Evolutionary conservation across 2,113 vertebrate genomes (phyloP).

Genomic region (Connochaetes taurinus): DNA sequence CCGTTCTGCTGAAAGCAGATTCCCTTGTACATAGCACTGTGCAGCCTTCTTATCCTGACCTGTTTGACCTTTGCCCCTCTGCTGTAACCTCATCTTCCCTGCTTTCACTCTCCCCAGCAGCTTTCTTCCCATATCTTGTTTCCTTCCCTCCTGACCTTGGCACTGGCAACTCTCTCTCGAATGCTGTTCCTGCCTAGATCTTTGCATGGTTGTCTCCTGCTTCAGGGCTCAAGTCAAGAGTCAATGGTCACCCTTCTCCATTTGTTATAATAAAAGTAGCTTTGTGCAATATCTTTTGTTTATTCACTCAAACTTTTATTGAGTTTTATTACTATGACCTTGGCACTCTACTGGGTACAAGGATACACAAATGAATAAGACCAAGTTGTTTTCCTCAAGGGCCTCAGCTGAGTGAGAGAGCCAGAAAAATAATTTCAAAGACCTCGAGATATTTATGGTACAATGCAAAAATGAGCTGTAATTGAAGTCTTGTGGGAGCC

Average conservation of each 20-base stretch:
- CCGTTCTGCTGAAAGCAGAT: background rate
- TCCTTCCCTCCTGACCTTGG: background rate
- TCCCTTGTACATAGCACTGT: no score
- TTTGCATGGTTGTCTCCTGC: background rate
- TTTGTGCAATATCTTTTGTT: background rate
- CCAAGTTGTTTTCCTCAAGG: conserved; percentile 10
- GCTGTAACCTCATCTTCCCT: background rate
- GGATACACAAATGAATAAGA: conserved; percentile 5
- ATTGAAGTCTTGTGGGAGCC: conserved; percentile 20
- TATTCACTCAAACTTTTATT: background rate
- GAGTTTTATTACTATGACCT: conserved; percentile 8
- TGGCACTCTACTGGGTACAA: background rate
- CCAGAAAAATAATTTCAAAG: conserved; percentile 50
- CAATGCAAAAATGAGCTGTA: background rate
- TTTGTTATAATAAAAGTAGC: background rate
- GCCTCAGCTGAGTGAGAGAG: conserved; percentile 22
- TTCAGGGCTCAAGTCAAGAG: background rate
- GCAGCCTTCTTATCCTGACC: background rate
- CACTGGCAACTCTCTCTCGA: background rate
- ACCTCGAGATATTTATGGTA: conserved; percentile 52
- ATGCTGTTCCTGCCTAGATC: background rate
- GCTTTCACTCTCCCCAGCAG: background rate
- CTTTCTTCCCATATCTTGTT: background rate
- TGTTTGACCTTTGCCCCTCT: background rate
- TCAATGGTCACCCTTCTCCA: background rate